A percentile compares a stretch with the other conserved stretches of the same genome.
phyloP scores from a whole-genome alignment of 2,113 vertebrate species.

The Cyprinus carpio region DNA sequence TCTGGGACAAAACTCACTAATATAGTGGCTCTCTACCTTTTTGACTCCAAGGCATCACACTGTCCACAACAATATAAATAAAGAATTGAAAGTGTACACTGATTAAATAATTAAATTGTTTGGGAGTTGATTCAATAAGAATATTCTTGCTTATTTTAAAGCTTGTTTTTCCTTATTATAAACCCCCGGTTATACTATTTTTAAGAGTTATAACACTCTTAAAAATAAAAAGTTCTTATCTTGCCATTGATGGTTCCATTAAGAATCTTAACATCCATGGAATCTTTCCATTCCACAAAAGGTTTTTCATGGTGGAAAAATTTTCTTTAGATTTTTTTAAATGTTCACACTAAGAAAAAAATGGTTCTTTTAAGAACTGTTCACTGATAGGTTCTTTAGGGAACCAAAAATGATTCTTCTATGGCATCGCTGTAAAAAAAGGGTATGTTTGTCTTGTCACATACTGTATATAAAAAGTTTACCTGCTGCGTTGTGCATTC shows the following conservation, averaged over 20 bases:
- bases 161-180: not conserved
- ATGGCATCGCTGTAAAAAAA: not conserved
- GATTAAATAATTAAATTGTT: too few species aligned
- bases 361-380: not conserved
- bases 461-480: not conserved
- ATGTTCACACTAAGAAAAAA: too few species aligned
- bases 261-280: not conserved
- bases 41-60: not conserved
- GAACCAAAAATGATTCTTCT: not conserved
- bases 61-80: not conserved
- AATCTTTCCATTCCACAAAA: not conserved
- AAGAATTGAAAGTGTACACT: not conserved
- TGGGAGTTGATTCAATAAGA: too few species aligned
- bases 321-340: too few species aligned
- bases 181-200: not conserved
- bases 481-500: conserved; percentile 58
- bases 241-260: too few species aligned
- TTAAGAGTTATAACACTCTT: too few species aligned
- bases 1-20: not conserved
- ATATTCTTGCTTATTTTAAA: too few species aligned
- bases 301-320: too few species aligned
- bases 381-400: not conserved
- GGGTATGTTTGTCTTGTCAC: not conserved
- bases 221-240: too few species aligned
- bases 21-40: not conserved